Conservation (phyloP, 2,113 vertebrate species). For the Lycaon pictus region DNA sequence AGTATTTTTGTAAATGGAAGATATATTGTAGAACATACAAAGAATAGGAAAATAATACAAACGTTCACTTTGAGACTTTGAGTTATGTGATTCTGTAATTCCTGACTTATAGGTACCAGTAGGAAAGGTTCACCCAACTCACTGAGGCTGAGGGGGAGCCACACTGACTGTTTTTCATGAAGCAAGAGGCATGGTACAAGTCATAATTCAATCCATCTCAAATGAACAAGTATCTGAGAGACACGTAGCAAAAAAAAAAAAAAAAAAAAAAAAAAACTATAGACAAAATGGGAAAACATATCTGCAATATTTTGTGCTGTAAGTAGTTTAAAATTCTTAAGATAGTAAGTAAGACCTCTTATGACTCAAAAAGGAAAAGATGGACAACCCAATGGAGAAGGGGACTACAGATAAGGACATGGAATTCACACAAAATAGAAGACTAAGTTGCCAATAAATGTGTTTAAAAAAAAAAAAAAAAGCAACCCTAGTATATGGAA, state of each 20-base stretch:
- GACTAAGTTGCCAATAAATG: neutral
- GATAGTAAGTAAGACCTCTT: neutral
- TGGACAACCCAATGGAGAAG: neutral
- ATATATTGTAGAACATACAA: neutral
- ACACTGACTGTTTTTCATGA: neutral
- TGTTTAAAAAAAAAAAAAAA: neutral
- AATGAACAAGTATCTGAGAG: neutral
- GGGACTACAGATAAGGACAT: neutral
- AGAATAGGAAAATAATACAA: neutral
- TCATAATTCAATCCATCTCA: neutral
- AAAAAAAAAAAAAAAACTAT: neutral
- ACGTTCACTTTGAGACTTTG: neutral
- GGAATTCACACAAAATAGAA: neutral
- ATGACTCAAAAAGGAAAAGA: conserved; percentile 4
- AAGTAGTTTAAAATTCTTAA: neutral
- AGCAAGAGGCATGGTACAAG: neutral
- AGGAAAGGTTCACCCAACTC: neutral
- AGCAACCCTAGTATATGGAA: neutral
- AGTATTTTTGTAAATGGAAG: neutral
- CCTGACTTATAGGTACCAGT: neutral
- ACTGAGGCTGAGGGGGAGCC: neutral
- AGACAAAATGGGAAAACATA: neutral
- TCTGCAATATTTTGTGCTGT: neutral
- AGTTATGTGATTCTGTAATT: neutral
- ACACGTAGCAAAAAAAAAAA: neutral